Evolutionary conservation across 2,888 invertebrate genomes (phyloP).

Genomic region (Nomada hirtipes): DNA sequence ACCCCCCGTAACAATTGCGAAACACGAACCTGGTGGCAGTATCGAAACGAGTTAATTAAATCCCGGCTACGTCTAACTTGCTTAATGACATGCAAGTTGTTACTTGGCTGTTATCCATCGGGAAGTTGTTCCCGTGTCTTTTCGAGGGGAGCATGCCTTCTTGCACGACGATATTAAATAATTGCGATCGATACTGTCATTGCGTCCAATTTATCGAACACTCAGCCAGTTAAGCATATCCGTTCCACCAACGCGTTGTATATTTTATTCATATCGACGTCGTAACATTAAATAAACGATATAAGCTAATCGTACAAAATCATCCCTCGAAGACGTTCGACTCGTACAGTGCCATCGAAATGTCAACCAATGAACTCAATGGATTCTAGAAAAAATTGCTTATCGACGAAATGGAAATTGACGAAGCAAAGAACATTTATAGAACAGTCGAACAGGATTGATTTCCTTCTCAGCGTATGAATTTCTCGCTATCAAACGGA

Average conservation of each 20-base stretch:
- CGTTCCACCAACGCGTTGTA: too few relatives aligned
- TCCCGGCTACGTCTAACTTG: constrained; percentile 50
- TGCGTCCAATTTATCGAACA: neutral
- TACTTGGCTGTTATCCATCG: constrained; percentile 42
- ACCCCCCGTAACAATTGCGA: constrained; percentile 43
- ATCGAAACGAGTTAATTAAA: constrained; percentile 69
- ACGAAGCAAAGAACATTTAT: too few relatives aligned
- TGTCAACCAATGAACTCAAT: too few relatives aligned
- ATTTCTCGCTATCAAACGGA: too few relatives aligned
- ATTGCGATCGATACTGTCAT: neutral
- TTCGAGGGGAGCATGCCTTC: neutral
- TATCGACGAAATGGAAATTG: too few relatives aligned
- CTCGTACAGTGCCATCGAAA: too few relatives aligned
- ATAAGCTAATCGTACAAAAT: neutral
- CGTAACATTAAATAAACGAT: neutral
- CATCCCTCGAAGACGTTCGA: too few relatives aligned
- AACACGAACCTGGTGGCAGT: constrained; percentile 39
- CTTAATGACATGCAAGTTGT: constrained; percentile 57
- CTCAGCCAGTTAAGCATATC: too few relatives aligned
- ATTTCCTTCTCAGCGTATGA: too few relatives aligned
- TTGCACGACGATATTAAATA: neutral
- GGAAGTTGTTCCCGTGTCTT: constrained; percentile 34
- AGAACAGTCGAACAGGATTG: too few relatives aligned
- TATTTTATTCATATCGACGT: too few relatives aligned
- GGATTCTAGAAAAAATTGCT: too few relatives aligned